Conservation (phyloP, 1,140 invertebrate genomes). For the Druon quercuslanigerum region DNA sequence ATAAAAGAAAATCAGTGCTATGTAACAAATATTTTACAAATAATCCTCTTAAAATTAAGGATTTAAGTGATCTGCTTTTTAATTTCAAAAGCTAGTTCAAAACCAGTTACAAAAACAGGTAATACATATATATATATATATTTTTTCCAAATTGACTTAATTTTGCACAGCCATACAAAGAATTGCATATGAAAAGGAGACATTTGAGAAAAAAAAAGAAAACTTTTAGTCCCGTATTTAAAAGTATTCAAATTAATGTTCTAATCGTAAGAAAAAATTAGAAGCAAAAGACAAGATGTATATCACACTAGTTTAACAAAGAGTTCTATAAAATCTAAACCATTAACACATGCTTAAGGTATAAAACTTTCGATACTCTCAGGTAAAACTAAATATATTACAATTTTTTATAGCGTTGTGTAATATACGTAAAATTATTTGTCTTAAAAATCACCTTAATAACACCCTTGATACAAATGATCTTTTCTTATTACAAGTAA, state of each 20-base stretch:
- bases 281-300: neutral
- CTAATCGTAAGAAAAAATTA: neutral
- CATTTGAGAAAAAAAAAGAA: neutral
- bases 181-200: neutral
- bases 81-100: neutral
- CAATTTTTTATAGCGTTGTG: constrained; percentile 11
- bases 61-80: neutral
- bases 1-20: no score
- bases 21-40: no score
- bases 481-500: neutral
- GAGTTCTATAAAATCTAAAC: neutral
- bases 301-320: neutral
- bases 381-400: constrained; percentile 25
- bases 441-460: constrained; percentile 4
- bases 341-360: constrained; percentile 17
- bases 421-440: neutral
- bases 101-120: neutral
- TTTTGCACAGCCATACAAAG: constrained; percentile 18
- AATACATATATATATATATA: neutral
- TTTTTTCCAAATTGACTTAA: neutral
- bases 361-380: neutral
- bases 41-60: no score
- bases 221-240: neutral
- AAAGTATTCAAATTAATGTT: neutral
- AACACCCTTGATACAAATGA: constrained; percentile 1